These are phyloP conservation scores for Gambusia affinis DNA, from an alignment of 2,113 vertebrate species.

Conservation along the genomic window DNA sequence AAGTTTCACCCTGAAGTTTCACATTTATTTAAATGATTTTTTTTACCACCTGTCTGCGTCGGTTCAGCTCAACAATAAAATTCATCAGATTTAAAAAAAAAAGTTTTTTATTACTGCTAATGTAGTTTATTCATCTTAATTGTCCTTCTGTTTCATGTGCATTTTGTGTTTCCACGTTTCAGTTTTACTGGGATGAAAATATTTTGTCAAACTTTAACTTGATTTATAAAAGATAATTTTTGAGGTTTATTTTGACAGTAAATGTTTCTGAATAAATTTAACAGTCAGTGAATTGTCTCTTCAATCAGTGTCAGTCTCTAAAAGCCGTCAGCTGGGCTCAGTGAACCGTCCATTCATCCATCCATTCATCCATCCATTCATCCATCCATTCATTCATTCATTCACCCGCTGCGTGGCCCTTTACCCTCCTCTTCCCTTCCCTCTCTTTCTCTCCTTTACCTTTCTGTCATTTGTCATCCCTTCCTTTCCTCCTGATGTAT, in stretches of 20 bases:
- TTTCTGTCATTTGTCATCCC: slow-evolving; percentile 49
- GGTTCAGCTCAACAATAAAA: background rate
- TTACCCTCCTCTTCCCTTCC: slow-evolving; percentile 3
- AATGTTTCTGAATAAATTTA: no score
- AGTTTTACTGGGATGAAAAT: no score
- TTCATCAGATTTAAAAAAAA: background rate
- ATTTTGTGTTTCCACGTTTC: no score
- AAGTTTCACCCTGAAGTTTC: background rate
- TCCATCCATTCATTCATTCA: slow-evolving; percentile 26
- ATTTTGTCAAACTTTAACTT: no score
- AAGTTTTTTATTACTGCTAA: background rate
- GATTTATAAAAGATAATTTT: no score
- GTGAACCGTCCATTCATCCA: slow-evolving; percentile 27
- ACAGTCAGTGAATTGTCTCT: slow-evolving; percentile 1
- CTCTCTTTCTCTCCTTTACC: slow-evolving; percentile 31
- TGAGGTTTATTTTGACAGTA: no score
- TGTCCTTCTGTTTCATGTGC: no score
- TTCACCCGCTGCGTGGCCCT: slow-evolving; percentile 35
- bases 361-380: background rate
- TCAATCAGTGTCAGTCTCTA: slow-evolving; percentile 16
- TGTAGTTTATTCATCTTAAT: no score
- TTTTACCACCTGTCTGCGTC: no score
- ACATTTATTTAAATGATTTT: no score
- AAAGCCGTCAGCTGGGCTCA: slow-evolving; percentile 19
- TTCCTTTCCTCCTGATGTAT: slow-evolving; percentile 47